These are phyloP conservation scores for Platycheirus rosarum DNA, from an alignment of 2,888 invertebrate genomes.

Conservation along the genomic window DNA sequence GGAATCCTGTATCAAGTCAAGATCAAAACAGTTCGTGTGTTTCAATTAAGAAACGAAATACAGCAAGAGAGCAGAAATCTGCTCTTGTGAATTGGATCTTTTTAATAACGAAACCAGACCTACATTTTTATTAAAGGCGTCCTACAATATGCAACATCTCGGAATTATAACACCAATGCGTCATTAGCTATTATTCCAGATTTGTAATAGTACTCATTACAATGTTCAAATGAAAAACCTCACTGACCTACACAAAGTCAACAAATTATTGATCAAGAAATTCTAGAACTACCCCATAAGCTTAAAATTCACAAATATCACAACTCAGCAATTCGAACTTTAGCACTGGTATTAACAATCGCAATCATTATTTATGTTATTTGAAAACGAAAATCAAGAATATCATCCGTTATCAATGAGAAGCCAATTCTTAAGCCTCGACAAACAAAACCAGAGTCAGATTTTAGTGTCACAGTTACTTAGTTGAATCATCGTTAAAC, in stretches of 20 bases:
- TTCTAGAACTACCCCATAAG: constrained; percentile 21
- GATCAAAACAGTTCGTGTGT: neutral
- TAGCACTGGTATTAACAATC: neutral
- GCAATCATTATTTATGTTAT: constrained; percentile 2
- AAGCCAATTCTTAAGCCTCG: neutral
- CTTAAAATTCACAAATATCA: constrained; percentile 8
- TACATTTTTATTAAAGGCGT: neutral
- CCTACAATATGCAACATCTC: constrained; percentile 10
- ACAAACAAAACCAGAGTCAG: neutral
- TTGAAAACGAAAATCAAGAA: neutral
- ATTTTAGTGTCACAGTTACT: neutral
- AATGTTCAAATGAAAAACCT: constrained; percentile 8
- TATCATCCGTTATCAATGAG: neutral
- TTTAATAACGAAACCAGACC: constrained; percentile 8
- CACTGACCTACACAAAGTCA: constrained; percentile 13
- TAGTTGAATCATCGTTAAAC: neutral
- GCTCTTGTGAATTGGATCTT: constrained; percentile 21
- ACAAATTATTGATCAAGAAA: constrained; percentile 4
- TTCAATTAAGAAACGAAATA: constrained; percentile 13
- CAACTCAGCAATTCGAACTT: constrained; percentile 1
- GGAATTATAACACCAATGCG: constrained; percentile 9
- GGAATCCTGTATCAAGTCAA: neutral
- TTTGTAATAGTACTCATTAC: neutral
- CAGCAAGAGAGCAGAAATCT: constrained; percentile 16
- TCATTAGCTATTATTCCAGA: constrained; percentile 13